Conservation (phyloP, 1,140 invertebrate genomes). For the Drosophila ambigua region DNA sequence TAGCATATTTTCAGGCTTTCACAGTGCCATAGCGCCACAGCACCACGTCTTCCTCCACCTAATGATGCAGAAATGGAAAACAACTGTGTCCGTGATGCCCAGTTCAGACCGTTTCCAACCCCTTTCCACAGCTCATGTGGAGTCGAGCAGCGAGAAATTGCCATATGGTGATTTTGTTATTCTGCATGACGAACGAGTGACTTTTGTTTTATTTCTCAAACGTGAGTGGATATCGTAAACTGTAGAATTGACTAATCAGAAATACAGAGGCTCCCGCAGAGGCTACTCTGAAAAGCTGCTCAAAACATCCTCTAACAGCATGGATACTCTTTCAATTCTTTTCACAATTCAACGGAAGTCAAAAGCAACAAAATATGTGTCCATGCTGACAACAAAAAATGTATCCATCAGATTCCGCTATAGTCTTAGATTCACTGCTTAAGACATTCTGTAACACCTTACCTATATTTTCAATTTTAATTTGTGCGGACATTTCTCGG, state of each 20-base stretch:
- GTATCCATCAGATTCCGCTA: neutral
- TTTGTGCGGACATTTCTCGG: neutral
- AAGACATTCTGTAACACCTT: neutral
- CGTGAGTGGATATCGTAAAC: conserved; percentile 42
- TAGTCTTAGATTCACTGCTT: no score
- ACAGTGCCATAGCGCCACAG: neutral
- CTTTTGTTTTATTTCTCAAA: conserved; percentile 19
- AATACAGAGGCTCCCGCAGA: no score
- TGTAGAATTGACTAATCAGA: neutral
- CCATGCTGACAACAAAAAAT: neutral
- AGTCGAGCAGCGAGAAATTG: conserved; percentile 20
- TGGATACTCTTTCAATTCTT: neutral
- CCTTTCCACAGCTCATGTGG: conserved; percentile 30
- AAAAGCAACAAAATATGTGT: neutral
- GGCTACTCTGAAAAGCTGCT: no score
- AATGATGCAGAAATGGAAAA: conserved; percentile 52
- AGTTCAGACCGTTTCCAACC: conserved; percentile 25
- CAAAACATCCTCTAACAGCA: no score
- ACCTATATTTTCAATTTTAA: conserved; percentile 7
- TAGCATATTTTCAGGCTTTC: conserved; percentile 35
- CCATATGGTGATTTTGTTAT: conserved; percentile 40
- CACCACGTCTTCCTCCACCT: neutral
- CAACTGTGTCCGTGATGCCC: conserved; percentile 33
- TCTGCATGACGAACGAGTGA: neutral
- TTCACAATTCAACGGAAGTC: neutral